Evolutionary conservation across 2,797 vertebrate species (phyloP).

Genomic region (Falco cherrug): DNA sequence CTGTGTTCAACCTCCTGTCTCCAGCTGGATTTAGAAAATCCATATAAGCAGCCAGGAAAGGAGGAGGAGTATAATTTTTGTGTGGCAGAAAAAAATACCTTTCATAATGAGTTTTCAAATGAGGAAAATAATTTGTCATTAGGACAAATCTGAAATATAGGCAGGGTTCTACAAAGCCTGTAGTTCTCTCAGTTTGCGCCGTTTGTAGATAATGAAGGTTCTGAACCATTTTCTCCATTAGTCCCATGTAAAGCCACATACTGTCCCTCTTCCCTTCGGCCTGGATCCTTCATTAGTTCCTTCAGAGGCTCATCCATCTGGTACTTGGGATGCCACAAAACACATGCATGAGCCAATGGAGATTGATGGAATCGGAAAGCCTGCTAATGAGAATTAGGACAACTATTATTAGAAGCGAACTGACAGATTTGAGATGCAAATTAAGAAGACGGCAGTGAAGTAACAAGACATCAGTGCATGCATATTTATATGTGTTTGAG

Average conservation of each 20-base stretch:
- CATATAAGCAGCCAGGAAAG: background rate
- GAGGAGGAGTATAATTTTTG: background rate
- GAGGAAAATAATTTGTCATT: background rate
- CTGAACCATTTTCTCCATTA: background rate
- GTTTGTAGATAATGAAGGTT: background rate
- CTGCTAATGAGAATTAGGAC: conserved; percentile 52
- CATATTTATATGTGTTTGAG: background rate
- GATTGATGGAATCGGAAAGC: conserved; percentile 2
- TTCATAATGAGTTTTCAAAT: background rate
- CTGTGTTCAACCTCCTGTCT: background rate
- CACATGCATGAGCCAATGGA: background rate
- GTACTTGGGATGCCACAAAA: conserved; percentile 21
- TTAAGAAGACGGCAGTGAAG: background rate
- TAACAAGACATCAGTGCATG: background rate
- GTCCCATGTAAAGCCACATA: background rate
- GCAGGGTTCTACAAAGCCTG: background rate
- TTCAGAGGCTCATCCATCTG: conserved; percentile 54
- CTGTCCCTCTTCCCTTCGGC: conserved; percentile 1
- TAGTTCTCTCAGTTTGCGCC: background rate
- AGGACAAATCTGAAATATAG: background rate
- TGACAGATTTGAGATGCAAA: conserved; percentile 36
- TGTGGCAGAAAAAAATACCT: background rate
- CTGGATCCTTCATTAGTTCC: conserved; percentile 52
- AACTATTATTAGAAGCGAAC: conserved; percentile 23
- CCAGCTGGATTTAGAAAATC: background rate